Evolutionary conservation across 2,113 vertebrate species (phyloP).

Genomic region (Hymenochirus boettgeri): DNA sequence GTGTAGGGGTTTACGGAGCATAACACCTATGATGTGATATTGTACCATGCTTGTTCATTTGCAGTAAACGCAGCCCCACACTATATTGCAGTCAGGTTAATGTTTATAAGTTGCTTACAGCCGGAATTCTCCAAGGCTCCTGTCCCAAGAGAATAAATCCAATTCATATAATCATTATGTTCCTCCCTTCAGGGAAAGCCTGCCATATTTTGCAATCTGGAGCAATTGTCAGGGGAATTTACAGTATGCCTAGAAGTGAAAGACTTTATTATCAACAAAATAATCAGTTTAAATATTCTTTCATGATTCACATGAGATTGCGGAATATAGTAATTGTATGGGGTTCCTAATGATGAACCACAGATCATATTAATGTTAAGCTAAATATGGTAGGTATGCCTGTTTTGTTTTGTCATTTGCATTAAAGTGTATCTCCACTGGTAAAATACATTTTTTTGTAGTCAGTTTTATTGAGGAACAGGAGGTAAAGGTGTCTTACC

Average conservation of each 20-base stretch:
- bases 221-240: conserved; percentile 6
- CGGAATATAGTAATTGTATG: not conserved
- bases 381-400: no score
- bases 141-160: conserved; percentile 3
- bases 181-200: not conserved
- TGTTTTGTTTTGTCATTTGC: no score
- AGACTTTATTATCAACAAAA: conserved; percentile 7
- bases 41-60: not conserved
- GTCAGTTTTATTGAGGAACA: no score
- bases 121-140: not conserved
- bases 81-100: not conserved
- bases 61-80: not conserved
- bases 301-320: not conserved
- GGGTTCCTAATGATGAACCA: no score
- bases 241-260: not conserved
- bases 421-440: no score
- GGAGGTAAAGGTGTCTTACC: no score
- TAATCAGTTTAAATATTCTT: not conserved
- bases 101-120: conserved; percentile 8
- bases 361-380: no score
- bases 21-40: not conserved
- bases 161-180: conserved; percentile 3
- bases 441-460: no score
- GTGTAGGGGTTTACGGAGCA: not conserved
- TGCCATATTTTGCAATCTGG: conserved; percentile 11